phyloP scores from a whole-genome alignment of 2,797 vertebrate species.

The Odontamblyopus lacepedii region DNA sequence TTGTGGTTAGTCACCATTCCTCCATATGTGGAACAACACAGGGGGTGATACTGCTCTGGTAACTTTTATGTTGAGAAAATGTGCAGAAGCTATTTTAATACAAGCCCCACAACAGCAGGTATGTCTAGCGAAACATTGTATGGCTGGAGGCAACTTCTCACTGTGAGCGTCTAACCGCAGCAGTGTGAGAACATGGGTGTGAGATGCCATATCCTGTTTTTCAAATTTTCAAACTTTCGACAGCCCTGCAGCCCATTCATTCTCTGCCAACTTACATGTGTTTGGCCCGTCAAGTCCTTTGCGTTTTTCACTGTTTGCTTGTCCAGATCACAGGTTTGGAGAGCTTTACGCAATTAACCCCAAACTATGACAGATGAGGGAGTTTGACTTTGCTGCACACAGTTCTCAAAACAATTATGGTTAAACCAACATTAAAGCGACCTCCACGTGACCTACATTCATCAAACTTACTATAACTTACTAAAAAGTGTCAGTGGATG shows the following conservation, averaged over 20 bases:
- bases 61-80: background rate
- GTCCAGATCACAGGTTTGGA: constrained; percentile 12
- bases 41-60: background rate
- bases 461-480: background rate
- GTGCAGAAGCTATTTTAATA: background rate
- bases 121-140: constrained; percentile 19
- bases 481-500: no score
- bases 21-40: background rate
- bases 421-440: background rate
- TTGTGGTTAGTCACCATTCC: background rate
- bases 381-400: constrained; percentile 18
- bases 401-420: constrained; percentile 11
- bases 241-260: constrained; percentile 18
- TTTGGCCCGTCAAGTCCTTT: constrained; percentile 28
- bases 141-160: constrained; percentile 37
- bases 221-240: constrained; percentile 21
- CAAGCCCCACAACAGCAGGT: background rate
- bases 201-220: constrained; percentile 70
- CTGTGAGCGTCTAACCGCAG: constrained; percentile 50
- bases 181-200: constrained; percentile 30
- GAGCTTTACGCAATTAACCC: constrained; percentile 2
- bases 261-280: constrained; percentile 27
- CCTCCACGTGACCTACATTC: background rate
- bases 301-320: constrained; percentile 25
- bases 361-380: constrained; percentile 30